These are phyloP conservation scores for Nephrotoma appendiculata DNA, from an alignment of 2,888 invertebrate genomes.

Conservation along the genomic window DNA sequence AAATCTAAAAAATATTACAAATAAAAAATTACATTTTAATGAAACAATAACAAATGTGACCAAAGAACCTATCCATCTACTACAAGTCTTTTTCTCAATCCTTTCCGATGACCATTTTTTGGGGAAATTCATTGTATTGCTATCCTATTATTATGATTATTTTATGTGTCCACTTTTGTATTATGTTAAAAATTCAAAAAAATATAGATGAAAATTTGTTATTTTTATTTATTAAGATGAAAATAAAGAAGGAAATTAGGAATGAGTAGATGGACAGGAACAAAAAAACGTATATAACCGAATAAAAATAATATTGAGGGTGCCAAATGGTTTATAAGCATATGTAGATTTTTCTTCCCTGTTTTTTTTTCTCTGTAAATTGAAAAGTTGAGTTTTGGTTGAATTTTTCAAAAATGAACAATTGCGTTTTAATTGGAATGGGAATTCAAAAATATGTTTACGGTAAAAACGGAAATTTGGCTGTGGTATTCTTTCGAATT, in stretches of 20 bases:
- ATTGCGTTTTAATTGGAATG: not conserved
- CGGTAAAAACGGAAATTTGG: not conserved
- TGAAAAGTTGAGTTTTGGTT: not conserved
- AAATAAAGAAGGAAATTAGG: not conserved
- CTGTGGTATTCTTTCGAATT: not conserved
- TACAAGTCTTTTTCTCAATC: not conserved
- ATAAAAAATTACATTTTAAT: constrained; percentile 3
- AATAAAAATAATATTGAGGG: not conserved
- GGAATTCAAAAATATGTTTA: not conserved
- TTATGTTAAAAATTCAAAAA: not conserved
- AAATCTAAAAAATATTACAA: not conserved
- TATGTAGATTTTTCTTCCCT: not conserved
- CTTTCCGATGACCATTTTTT: not conserved
- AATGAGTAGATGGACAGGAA: not conserved
- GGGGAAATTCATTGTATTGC: not conserved
- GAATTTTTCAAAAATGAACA: not conserved
- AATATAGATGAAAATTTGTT: not conserved
- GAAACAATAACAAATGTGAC: constrained; percentile 3
- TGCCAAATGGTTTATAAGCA: not conserved
- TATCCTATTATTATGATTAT: not conserved
- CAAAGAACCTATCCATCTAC: not conserved
- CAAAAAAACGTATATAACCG: not conserved
- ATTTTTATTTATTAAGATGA: not conserved
- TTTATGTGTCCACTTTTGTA: not conserved
- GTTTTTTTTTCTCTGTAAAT: not conserved